Base-by-base conservation (phyloP, 2,113 vertebrate genomes). In the Notothenia coriiceps region DNA sequence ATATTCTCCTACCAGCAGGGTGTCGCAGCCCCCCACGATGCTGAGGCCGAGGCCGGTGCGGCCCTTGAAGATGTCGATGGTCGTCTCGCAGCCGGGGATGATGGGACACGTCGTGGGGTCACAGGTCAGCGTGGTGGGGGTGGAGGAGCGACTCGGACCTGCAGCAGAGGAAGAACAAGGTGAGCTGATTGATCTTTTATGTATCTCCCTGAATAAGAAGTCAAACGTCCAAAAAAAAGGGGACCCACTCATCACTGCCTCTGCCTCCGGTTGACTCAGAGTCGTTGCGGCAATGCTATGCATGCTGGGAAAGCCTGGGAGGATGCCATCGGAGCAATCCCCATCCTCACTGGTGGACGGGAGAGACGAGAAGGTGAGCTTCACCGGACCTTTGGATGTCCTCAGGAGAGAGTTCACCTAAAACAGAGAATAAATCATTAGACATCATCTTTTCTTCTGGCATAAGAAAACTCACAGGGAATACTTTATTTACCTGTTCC, bases 11-110 rank as follows among this genome's bases (percentile, higher is more conserved):
- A 99, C 98, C 97, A 99, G 92, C 76, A 99, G 93, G 2, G 98
- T 99, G 88, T 99, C 98, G 3, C 96, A 96, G 70, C 98, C 98
- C 54, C 98, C 98, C 62, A 99, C 98, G 14, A 99, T 99, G 93
- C 98, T 99, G 22, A 99, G 95, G 56, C 98, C 98, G 72, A 99
- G 95, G 12, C 98, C 98, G 0, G 98, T 99, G 15, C 94, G 93
- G 7, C 98, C 98, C 90, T 99, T 99, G 70, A 95, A 97, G 92
- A 99, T 99, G 82, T 99, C 97, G 35, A 99, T 99, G 67, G 96
- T 98, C 86, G 98, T 99, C 95, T 98, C 98, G 22, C 97, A 98
- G 70, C 98, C 98, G 18, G 98, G 98, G 86, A 99, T 98, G 80
- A 99, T 98, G 78, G 97, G 97, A 87, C 98, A 99, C 43, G 96